phyloP scores from a whole-genome alignment of 1,140 invertebrate genomes.

The Dolichoris vasculosae region DNA sequence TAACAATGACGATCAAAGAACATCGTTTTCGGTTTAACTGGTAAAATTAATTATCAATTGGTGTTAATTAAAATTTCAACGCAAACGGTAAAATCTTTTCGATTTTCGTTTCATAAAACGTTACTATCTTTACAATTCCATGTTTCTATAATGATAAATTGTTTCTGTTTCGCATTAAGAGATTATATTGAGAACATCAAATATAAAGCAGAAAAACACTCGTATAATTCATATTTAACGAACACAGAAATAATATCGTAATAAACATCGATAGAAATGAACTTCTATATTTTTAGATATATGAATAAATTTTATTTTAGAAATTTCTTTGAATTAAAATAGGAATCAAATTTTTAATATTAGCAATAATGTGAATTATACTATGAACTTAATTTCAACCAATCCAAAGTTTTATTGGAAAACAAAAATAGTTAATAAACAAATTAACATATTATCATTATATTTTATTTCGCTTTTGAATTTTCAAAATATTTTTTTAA shows the following conservation, averaged over 20 bases:
- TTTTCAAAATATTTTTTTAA: neutral
- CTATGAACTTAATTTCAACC: neutral
- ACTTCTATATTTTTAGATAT: neutral
- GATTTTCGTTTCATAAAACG: neutral
- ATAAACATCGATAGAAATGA: neutral
- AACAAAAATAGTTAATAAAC: neutral
- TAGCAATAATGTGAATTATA: too few species aligned
- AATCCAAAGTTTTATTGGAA: neutral
- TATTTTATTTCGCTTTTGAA: neutral
- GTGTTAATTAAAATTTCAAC: neutral
- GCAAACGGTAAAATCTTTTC: neutral
- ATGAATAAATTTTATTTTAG: too few species aligned
- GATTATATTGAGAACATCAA: neutral
- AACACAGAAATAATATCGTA: neutral
- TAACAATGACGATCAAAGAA: too few species aligned
- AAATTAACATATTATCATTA: neutral
- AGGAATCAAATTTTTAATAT: too few species aligned
- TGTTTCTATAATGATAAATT: neutral
- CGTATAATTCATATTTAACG: neutral
- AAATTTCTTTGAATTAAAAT: too few species aligned
- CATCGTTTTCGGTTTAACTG: neutral
- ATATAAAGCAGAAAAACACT: neutral
- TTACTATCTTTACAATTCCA: neutral
- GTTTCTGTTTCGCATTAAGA: neutral
- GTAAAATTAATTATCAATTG: neutral